Conservation (phyloP, 2,888 invertebrate genomes). For the Cheilosia vernalis region DNA sequence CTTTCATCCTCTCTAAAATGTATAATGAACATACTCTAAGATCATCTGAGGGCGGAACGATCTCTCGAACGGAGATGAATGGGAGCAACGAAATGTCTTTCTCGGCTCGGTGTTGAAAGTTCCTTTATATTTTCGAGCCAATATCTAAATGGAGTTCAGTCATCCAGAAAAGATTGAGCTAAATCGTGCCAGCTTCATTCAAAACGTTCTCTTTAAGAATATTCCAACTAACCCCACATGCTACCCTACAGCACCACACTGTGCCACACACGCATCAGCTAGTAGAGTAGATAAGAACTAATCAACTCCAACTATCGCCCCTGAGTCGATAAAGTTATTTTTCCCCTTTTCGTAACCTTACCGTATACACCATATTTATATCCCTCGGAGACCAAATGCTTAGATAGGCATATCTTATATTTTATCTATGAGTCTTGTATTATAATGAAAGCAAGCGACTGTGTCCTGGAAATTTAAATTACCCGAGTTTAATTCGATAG, state of each 20-base stretch:
- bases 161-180: no score
- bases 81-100: no score
- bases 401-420: slow-evolving; percentile 61
- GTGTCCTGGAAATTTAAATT: slow-evolving; percentile 70
- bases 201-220: slow-evolving; percentile 9
- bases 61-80: no score
- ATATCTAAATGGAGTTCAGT: no score
- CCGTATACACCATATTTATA: slow-evolving; percentile 1
- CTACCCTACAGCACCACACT: background rate
- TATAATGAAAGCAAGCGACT: slow-evolving; percentile 47
- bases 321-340: slow-evolving; percentile 48
- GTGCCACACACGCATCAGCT: slow-evolving; percentile 17
- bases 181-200: background rate
- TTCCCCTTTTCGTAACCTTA: background rate
- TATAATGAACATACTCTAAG: no score
- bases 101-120: no score
- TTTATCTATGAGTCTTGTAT: slow-evolving; percentile 53
- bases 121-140: no score
- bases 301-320: slow-evolving; percentile 65
- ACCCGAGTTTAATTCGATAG: slow-evolving; percentile 72
- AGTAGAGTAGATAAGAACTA: slow-evolving; percentile 52
- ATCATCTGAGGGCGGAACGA: no score
- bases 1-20: no score
- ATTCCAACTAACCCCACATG: background rate
- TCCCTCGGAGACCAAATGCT: slow-evolving; percentile 59